phyloP scores from a whole-genome alignment of 2,113 vertebrate species.

The Mungos mungo region DNA sequence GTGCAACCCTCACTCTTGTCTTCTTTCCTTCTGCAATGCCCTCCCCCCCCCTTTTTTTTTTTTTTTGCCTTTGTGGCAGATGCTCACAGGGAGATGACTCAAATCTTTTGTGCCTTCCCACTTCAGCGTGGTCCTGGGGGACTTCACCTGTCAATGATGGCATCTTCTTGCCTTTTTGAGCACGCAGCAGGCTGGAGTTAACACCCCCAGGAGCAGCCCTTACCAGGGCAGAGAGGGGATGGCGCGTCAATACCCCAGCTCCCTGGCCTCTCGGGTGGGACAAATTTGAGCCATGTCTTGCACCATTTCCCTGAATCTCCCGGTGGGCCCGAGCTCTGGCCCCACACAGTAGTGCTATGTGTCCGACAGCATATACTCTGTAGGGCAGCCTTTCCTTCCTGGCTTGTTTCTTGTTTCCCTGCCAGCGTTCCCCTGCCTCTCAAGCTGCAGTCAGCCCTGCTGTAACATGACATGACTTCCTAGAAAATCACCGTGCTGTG shows the following conservation, averaged over 20 bases:
- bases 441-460: constrained; percentile 4
- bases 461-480: not conserved
- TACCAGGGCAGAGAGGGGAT: not conserved
- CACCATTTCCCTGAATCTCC: constrained; percentile 2
- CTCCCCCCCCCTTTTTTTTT: not conserved
- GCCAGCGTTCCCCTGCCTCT: not conserved
- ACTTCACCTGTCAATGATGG: not conserved
- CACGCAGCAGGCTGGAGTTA: not conserved
- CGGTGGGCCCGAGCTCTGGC: not conserved
- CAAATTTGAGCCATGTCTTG: not conserved
- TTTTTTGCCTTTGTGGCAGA: not conserved
- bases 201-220: not conserved
- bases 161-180: not conserved
- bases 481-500: constrained; percentile 48
- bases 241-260: not conserved
- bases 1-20: not conserved
- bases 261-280: not conserved
- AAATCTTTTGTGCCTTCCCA: not conserved
- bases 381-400: not conserved
- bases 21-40: not conserved
- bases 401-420: not conserved
- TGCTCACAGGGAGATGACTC: constrained; percentile 7
- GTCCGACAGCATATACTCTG: not conserved
- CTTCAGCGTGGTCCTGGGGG: not conserved
- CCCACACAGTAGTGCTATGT: not conserved